phyloP scores from a whole-genome alignment of 2,888 invertebrate genomes.

The Macrostomum cliftonense region DNA sequence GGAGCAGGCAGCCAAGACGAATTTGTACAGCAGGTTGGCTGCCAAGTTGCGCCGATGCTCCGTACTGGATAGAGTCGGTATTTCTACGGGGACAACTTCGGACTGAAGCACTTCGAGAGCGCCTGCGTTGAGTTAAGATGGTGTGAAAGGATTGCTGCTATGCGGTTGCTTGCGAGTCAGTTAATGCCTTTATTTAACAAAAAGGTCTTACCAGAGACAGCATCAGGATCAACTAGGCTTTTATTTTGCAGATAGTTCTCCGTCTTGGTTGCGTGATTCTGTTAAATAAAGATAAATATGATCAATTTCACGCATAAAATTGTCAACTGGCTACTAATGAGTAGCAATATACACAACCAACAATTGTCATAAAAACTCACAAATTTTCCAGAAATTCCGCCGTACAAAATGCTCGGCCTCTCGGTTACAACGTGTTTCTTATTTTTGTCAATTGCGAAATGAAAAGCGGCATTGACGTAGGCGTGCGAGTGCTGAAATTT shows the following conservation, averaged over 20 bases:
- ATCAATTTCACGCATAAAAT: too few relatives aligned
- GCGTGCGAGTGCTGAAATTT: slow-evolving; percentile 58
- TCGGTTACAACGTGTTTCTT: slow-evolving; percentile 41
- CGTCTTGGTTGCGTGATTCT: too few relatives aligned
- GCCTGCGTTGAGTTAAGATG: slow-evolving; percentile 16
- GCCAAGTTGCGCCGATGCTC: slow-evolving; percentile 53
- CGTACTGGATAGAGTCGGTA: slow-evolving; percentile 50
- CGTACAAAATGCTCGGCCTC: slow-evolving; percentile 48
- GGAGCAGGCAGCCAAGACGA: slow-evolving; percentile 19
- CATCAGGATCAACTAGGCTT: too few relatives aligned
- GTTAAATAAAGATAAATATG: too few relatives aligned
- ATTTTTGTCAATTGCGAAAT: slow-evolving; percentile 43
- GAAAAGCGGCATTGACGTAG: slow-evolving; percentile 55
- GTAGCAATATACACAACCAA: too few relatives aligned
- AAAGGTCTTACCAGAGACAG: too few relatives aligned
- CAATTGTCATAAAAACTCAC: too few relatives aligned
- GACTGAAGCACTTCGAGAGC: slow-evolving; percentile 42
- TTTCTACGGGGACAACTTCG: slow-evolving; percentile 49
- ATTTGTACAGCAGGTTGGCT: slow-evolving; percentile 61
- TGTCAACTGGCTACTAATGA: too few relatives aligned
- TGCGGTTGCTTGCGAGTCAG: too few relatives aligned
- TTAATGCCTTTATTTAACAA: too few relatives aligned
- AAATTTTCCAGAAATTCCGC: slow-evolving; percentile 42
- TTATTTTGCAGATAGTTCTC: too few relatives aligned
- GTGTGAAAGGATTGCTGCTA: too few relatives aligned